Evolutionary conservation across 2,888 invertebrate genomes (phyloP).

Genomic region (Spicauda simplicius): DNA sequence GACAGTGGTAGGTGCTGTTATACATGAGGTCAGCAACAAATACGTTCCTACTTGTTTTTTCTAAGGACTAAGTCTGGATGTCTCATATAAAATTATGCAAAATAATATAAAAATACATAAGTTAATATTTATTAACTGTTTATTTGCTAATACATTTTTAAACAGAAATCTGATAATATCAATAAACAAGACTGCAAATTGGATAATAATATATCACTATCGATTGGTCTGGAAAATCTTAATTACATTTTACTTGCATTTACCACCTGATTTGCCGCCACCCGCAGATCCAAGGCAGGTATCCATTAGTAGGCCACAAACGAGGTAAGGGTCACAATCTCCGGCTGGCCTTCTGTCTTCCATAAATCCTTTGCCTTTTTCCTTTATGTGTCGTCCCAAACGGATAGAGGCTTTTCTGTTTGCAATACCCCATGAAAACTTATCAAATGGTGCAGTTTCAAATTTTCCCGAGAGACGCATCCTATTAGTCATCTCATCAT

Average conservation of each 20-base stretch:
- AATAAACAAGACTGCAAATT: background rate
- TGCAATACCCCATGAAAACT: conserved; percentile 95
- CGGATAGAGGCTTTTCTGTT: conserved; percentile 96
- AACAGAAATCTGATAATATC: conserved; percentile 7
- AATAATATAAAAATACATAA: background rate
- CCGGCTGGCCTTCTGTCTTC: conserved; percentile 97
- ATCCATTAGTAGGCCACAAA: conserved; percentile 81
- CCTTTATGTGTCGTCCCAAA: conserved; percentile 94
- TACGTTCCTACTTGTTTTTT: too few species aligned
- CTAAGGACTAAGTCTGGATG: too few species aligned
- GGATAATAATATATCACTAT: background rate
- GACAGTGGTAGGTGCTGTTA: too few species aligned
- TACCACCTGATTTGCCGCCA: conserved; percentile 39
- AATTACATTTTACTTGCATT: conserved; percentile 38
- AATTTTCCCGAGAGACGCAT: conserved; percentile 96
- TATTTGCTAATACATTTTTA: conserved; percentile 2
- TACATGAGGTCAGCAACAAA: too few species aligned
- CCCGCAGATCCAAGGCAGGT: conserved; percentile 60
- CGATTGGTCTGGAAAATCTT: background rate
- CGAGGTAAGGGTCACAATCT: conserved; percentile 94
- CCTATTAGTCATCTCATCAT: conserved; percentile 96
- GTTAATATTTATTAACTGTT: conserved; percentile 5
- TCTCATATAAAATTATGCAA: background rate
- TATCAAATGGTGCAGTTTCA: conserved; percentile 97
- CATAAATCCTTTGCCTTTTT: conserved; percentile 95